Evolutionary conservation across 2,797 vertebrate species (phyloP).

Genomic region (Limosa lapponica): DNA sequence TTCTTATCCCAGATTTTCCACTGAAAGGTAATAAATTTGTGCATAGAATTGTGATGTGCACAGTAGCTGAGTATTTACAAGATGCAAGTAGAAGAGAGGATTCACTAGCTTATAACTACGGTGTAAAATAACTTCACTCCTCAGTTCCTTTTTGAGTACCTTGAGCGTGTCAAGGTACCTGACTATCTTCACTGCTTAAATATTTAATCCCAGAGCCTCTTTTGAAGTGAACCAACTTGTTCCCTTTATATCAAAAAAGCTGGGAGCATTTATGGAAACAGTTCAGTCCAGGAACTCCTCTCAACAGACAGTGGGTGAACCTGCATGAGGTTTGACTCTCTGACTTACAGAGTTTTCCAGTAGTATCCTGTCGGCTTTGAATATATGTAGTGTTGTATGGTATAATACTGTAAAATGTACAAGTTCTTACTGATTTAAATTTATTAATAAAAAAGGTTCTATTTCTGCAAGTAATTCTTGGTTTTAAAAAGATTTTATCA

Average conservation of each 20-base stretch:
- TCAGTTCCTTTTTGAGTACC: not conserved
- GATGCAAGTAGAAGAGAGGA: not conserved
- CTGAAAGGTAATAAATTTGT: not conserved
- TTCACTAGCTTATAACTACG: not conserved
- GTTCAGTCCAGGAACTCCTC: not conserved
- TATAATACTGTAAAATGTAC: not conserved
- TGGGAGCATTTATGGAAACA: not conserved
- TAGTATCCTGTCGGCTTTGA: not conserved
- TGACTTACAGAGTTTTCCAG: not conserved
- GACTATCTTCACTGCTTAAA: not conserved
- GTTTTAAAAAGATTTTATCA: not conserved
- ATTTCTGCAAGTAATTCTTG: not conserved
- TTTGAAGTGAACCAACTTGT: not conserved
- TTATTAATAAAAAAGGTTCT: not conserved
- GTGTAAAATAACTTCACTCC: not conserved
- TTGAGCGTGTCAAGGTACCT: accelerated
- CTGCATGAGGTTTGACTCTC: not conserved
- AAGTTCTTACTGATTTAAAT: not conserved
- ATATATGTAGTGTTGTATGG: accelerated
- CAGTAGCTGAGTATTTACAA: not conserved
- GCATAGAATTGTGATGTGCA: too few relatives aligned
- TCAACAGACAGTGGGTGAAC: not conserved
- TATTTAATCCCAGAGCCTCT: not conserved
- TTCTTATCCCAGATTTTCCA: not conserved
- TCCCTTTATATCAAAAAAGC: not conserved